These are phyloP conservation scores for Crocodylus rhombifer DNA, from an alignment of 2,797 vertebrate species.

Conservation along the genomic window DNA sequence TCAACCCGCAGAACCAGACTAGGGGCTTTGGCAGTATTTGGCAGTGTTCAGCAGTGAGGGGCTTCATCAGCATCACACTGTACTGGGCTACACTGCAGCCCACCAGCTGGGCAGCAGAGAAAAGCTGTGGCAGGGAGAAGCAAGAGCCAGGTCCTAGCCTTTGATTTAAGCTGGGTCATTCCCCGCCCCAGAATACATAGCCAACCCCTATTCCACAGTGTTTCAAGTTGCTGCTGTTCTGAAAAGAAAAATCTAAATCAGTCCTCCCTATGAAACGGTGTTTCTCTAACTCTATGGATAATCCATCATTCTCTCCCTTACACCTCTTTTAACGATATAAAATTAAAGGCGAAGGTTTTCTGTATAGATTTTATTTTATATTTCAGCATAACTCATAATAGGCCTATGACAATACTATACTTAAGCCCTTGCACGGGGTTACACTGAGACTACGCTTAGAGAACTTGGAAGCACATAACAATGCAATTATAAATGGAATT, in stretches of 20 bases:
- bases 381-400: neutral
- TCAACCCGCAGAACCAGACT: too few relatives aligned
- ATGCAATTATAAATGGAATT: neutral
- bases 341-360: neutral
- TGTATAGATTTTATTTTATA: neutral
- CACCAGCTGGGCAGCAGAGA: too few relatives aligned
- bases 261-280: neutral
- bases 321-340: neutral
- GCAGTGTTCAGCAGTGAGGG: too few relatives aligned
- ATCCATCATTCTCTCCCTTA: neutral
- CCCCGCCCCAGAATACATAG: too few relatives aligned
- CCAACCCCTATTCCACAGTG: neutral
- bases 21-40: too few relatives aligned
- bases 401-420: neutral
- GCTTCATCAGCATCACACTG: too few relatives aligned
- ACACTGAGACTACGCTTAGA: neutral
- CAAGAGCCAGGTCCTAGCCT: too few relatives aligned
- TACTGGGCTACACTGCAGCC: too few relatives aligned
- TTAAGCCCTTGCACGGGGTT: neutral
- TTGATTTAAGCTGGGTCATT: too few relatives aligned
- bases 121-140: too few relatives aligned
- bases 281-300: neutral
- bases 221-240: neutral
- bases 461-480: slow-evolving; percentile 12
- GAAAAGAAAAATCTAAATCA: neutral